These are phyloP conservation scores for Cepaea nemoralis DNA, from an alignment of 1,140 invertebrate species.

Conservation along the genomic window DNA sequence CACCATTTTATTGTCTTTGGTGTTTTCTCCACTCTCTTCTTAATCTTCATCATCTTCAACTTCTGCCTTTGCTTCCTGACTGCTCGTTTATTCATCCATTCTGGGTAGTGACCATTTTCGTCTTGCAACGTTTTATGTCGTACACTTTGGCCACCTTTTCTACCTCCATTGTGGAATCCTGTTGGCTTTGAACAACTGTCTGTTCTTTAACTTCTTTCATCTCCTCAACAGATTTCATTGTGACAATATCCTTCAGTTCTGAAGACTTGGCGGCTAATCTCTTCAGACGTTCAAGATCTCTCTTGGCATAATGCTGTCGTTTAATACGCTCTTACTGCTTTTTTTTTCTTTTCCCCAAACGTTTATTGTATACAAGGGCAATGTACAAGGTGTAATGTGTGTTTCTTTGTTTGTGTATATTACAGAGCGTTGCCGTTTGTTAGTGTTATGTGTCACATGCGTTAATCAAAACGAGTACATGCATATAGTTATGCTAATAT, in stretches of 20 bases:
- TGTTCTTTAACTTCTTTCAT: background rate
- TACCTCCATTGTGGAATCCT: constrained; percentile 50
- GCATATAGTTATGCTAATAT: too few relatives aligned
- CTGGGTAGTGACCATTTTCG: constrained; percentile 71
- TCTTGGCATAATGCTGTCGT: constrained; percentile 9
- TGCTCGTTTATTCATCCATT: constrained; percentile 71
- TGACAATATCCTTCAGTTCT: constrained; percentile 18
- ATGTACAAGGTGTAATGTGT: too few relatives aligned
- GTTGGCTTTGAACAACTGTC: background rate
- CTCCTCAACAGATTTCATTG: constrained; percentile 20
- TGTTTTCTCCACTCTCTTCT: constrained; percentile 44
- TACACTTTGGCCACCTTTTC: constrained; percentile 42
- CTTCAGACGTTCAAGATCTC: constrained; percentile 18
- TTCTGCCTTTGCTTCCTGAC: constrained; percentile 64
- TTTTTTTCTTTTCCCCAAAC: too few relatives aligned
- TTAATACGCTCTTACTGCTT: too few relatives aligned
- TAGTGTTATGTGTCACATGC: too few relatives aligned
- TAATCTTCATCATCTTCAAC: constrained; percentile 47
- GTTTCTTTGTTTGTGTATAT: too few relatives aligned
- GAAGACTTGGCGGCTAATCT: background rate
- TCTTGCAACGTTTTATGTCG: constrained; percentile 64
- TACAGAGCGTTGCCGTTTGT: too few relatives aligned
- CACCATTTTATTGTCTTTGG: constrained; percentile 44
- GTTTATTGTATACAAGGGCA: too few relatives aligned
- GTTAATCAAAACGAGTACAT: too few relatives aligned